Evolutionary conservation across 2,888 invertebrate species (phyloP).

Genomic region (Polyommatus iphigenia): DNA sequence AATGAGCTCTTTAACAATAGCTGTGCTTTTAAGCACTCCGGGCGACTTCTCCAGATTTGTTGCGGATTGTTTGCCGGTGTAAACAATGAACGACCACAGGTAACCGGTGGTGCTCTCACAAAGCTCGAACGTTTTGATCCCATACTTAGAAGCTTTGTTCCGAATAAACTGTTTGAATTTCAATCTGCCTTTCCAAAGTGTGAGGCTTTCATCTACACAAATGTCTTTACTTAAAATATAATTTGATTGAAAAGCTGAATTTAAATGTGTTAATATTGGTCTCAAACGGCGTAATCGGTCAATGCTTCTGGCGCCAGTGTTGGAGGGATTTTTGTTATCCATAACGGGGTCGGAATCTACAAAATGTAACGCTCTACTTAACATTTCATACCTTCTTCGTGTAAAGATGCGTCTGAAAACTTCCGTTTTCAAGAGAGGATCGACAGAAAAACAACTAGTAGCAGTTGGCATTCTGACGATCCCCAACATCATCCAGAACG

Average conservation of each 20-base stretch:
- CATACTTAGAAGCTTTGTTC: slow-evolving; percentile 38
- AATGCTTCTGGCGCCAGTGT: too few species aligned
- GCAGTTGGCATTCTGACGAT: slow-evolving; percentile 33
- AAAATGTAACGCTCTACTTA: slow-evolving; percentile 36
- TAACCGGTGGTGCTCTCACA: slow-evolving; percentile 41
- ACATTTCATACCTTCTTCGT: slow-evolving; percentile 30
- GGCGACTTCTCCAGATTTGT: too few species aligned
- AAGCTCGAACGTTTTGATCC: slow-evolving; percentile 43
- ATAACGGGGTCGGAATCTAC: background rate
- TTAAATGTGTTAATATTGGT: slow-evolving; percentile 34
- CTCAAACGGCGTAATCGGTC: slow-evolving; percentile 31
- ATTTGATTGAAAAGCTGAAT: slow-evolving; percentile 34
- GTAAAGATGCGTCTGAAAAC: slow-evolving; percentile 32
- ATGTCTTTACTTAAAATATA: slow-evolving; percentile 34
- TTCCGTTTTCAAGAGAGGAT: slow-evolving; percentile 32
- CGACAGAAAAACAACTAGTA: slow-evolving; percentile 34
- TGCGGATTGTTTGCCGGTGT: slow-evolving; percentile 15
- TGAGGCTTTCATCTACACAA: slow-evolving; percentile 41
- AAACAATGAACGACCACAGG: slow-evolving; percentile 38
- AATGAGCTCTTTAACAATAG: too few species aligned
- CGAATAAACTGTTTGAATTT: slow-evolving; percentile 37
- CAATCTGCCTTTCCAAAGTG: slow-evolving; percentile 38
- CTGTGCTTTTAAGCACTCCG: too few species aligned
- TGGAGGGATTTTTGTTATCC: background rate
- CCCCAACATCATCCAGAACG: too few species aligned